phyloP scores from a whole-genome alignment of 2,888 invertebrate genomes.

The Helleia helle region DNA sequence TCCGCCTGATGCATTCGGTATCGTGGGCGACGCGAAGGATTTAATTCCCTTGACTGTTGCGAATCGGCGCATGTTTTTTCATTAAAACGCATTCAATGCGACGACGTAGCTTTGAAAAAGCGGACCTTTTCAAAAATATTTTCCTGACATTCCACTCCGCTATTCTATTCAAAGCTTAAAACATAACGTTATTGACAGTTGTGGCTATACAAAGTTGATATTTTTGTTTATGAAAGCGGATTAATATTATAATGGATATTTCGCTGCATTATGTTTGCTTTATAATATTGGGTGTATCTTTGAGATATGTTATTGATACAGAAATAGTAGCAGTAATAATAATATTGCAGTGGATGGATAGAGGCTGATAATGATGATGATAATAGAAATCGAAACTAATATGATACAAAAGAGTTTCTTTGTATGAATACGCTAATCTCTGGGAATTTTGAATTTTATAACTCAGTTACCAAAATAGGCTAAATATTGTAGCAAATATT shows the following conservation, averaged over 20 bases:
- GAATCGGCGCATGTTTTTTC: constrained; percentile 73
- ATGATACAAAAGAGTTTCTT: too few species aligned
- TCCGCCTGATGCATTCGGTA: constrained; percentile 52
- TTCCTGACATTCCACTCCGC: constrained; percentile 59
- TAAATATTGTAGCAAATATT: too few species aligned
- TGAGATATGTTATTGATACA: too few species aligned
- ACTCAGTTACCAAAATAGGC: too few species aligned
- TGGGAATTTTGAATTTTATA: too few species aligned
- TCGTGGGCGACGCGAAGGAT: constrained; percentile 44
- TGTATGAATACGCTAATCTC: too few species aligned
- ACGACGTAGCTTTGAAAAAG: constrained; percentile 68
- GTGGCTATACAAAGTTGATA: constrained; percentile 15
- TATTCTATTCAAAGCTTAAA: constrained; percentile 45
- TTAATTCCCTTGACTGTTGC: constrained; percentile 72
- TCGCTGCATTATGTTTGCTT: too few species aligned
- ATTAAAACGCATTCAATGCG: constrained; percentile 74
- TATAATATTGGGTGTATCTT: too few species aligned
- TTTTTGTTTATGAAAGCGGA: constrained; percentile 13
- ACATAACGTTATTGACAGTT: constrained; percentile 29
- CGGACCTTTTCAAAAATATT: constrained; percentile 65
- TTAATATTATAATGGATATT: constrained; percentile 15
- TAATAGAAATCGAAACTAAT: too few species aligned
- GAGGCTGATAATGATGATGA: too few species aligned
- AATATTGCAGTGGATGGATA: too few species aligned
- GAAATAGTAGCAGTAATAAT: too few species aligned